Evolutionary conservation across 1,140 invertebrate species (phyloP), one percentile per base, ranked within the genome.

Genomic region (Apocrypta bakeri): DNA sequence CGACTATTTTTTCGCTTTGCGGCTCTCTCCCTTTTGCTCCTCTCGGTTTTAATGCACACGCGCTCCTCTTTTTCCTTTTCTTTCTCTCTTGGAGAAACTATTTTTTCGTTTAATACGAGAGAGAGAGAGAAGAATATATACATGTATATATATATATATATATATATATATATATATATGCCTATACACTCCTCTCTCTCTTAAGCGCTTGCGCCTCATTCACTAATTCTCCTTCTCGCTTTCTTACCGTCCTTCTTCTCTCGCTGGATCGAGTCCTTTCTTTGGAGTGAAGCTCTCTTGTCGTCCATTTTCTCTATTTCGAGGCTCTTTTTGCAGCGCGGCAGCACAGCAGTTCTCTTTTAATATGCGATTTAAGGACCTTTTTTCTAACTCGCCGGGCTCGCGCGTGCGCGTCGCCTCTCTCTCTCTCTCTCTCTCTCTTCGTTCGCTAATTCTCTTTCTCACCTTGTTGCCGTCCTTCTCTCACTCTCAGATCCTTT

Each of bases 381-480:
- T 85, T 74, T 79, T 72, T 78, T 78, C 80, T 79, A 76, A 76
- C 31, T 72, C 73, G 72, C 80, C 83, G 79, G 68, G 77, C 83
- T 72, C 77, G 33, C 61, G 56, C n/a, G n/a, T n/a, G n/a, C n/a
- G n/a, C n/a, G n/a, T n/a, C n/a, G n/a, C n/a, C n/a, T n/a, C n/a
- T n/a, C n/a, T n/a, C n/a, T n/a, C n/a, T n/a, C n/a, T n/a, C n/a
- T n/a, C n/a, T n/a, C n/a, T n/a, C n/a, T n/a, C n/a, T n/a, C 9
- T 37, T 69, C 78, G 56, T 40, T 79, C 78, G 73, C 81, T 84
- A 79, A 85, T 81, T 83, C 74, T 82, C 78, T 79, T 75, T 83
- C 64, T 79, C 81, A 80, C 81, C 76, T 79, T 74, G 56, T 73
- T 78, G n/a, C 81, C 31, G 48, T 78, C 75, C 21, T 79, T 80